Evolutionary conservation across 2,888 invertebrate species (phyloP).

Genomic region (Gryllus longicercus): DNA sequence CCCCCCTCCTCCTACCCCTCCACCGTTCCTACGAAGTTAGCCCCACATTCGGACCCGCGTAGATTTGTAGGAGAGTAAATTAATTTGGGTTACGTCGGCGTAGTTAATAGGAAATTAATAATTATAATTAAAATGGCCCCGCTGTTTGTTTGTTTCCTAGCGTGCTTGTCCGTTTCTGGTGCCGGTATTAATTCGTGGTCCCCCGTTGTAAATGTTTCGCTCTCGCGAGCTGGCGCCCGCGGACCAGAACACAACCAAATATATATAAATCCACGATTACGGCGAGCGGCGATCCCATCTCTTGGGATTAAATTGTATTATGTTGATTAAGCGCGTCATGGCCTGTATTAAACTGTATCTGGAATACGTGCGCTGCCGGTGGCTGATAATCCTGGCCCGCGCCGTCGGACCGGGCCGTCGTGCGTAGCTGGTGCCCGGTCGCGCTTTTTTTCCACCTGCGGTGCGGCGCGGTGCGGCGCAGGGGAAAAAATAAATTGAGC

Average conservation of each 20-base stretch:
- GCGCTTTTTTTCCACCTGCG: not conserved
- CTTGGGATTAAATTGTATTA: constrained; percentile 17
- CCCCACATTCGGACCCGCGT: not conserved
- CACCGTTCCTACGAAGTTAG: not conserved
- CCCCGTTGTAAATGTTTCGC: not conserved
- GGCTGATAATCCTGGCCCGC: not conserved
- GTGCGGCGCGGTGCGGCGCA: not conserved
- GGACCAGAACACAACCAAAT: not conserved
- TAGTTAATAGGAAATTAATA: constrained; percentile 4
- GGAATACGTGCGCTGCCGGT: not conserved
- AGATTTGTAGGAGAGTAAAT: not conserved
- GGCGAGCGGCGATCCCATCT: not conserved
- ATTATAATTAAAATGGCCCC: not conserved
- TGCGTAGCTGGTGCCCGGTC: not conserved
- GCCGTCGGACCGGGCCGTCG: not conserved
- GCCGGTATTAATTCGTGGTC: not conserved
- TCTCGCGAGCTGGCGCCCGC: too few species aligned
- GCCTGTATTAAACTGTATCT: constrained; percentile 17
- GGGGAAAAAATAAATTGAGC: not conserved
- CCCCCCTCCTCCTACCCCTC: not conserved
- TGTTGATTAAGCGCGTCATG: constrained; percentile 17
- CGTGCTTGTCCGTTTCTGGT: not conserved
- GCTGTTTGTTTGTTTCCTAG: not conserved
- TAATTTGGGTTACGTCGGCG: not conserved
- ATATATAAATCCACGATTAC: constrained; percentile 17